Conservation (phyloP, 2,113 vertebrate genomes). For the Isurus oxyrinchus region DNA sequence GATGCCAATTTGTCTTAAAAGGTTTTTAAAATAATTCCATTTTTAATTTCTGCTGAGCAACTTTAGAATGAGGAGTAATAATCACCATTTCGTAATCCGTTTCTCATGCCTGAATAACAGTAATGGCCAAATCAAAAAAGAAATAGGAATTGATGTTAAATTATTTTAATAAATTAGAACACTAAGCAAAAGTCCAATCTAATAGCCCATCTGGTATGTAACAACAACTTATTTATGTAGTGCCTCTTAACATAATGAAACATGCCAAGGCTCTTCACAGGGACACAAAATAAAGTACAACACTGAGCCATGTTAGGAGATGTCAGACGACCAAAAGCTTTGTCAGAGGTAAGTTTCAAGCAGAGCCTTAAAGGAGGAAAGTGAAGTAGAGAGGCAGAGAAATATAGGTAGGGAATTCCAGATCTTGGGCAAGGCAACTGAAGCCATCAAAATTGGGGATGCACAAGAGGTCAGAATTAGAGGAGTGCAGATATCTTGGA, state of each 20-base stretch:
- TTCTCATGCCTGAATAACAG: not conserved
- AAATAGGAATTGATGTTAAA: not conserved
- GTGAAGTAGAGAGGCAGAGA: not conserved
- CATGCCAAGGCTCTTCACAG: not conserved
- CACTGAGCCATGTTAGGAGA: not conserved
- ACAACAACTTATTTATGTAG: not conserved
- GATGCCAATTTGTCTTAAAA: not conserved
- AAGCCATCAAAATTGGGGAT: not conserved
- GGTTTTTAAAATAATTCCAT: not conserved
- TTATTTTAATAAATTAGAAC: not conserved
- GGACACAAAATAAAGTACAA: not conserved
- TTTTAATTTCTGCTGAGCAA: not conserved
- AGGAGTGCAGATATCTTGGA: not conserved
- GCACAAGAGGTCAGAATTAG: not conserved
- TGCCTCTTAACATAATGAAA: not conserved
- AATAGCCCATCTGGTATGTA: not conserved
- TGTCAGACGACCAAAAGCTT: not conserved
- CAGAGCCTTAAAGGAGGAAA: not conserved
- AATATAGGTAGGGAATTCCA: not conserved
- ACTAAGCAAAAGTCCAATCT: not conserved
- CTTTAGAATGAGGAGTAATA: not conserved
- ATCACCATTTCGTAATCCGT: not conserved
- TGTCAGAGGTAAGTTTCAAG: not conserved
- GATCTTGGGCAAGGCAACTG: not conserved
- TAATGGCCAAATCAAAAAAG: not conserved